Percentiles rank a stretch among this genome's conserved stretches.
phyloP scores from a whole-genome alignment of 2,113 vertebrate species.

The Onychostruthus taczanowskii region DNA sequence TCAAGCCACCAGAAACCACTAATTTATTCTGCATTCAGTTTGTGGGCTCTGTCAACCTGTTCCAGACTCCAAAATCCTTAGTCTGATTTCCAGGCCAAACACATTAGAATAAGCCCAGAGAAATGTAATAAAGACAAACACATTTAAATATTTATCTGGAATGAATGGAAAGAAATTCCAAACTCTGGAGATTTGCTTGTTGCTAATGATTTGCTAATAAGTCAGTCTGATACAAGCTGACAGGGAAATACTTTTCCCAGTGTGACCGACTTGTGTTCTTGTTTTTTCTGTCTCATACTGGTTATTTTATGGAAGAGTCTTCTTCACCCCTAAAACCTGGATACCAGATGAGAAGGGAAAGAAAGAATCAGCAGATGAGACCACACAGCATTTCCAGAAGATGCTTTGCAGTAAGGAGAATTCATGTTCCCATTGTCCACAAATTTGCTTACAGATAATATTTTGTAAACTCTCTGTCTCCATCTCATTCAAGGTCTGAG shows the following conservation, averaged over 20 bases:
- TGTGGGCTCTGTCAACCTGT: not conserved
- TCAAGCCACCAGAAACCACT: not conserved
- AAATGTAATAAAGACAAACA: slow-evolving; percentile 12
- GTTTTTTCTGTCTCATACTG: not conserved
- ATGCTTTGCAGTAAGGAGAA: not conserved
- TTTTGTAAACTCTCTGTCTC: not conserved
- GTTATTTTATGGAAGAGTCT: not conserved
- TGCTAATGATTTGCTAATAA: slow-evolving; percentile 15
- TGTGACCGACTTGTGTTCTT: not conserved
- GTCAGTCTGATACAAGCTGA: not conserved
- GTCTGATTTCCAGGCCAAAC: slow-evolving; percentile 12
- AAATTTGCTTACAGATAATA: not conserved
- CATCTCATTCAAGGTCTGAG: not conserved
- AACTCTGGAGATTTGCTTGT: not conserved
- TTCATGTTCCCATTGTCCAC: not conserved
- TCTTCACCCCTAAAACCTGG: not conserved
- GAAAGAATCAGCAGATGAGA: not conserved
- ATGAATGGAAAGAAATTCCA: not conserved
- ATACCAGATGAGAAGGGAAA: not conserved
- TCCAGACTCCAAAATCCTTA: not conserved
- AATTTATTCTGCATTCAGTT: not conserved
- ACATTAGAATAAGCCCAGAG: not conserved
- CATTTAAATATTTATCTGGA: slow-evolving; percentile 32
- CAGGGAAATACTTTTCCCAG: not conserved
- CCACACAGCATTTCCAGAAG: not conserved